Evolutionary conservation across 1,140 invertebrate species (phyloP), one percentile per base, ranked within the genome.

Genomic region (Caenorhabditis latens): DNA sequence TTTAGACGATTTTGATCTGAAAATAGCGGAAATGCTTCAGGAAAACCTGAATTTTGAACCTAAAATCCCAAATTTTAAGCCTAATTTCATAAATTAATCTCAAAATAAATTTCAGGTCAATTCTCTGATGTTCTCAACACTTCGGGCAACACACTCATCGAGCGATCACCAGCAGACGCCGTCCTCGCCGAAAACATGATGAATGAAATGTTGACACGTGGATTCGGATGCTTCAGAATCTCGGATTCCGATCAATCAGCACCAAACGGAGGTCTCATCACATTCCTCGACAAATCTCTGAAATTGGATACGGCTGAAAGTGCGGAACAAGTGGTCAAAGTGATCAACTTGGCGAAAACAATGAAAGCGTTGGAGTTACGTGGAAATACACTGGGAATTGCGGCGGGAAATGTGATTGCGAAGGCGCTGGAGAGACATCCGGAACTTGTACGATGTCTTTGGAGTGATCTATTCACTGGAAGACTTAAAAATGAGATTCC

Each of bases 401-500:
- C 50, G 24, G 88, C 65, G 6, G 88, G 88, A 50, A 32, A 83
- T 2, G 19, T 46, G 6, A 88, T 89, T 53, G 88, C 88, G 2
- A n/a, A 48, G 9, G 88, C 88, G 2, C 79, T 89, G 11, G 67
- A 83, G 19, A 21, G 14, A 11, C 87, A 89, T 75, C 84, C 87
- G 7, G 84, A 89, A 40, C 71, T 89, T 13, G 63, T 85, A 63
- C 24, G 61, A 14, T 79, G 58, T 42, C 55, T 89, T 4, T 89
- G 87, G 87, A 96, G 97, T 91, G 97, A 99, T 92, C 95, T 99
- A 94, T 99, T 99, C 90, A 98, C 96, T 19, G 95, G 97, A 0
- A 94, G 97, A 71, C 94, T 97, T 92, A 99, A 98, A 93, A 95
- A 95, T 24, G 97, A 99, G 94, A 99, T 99, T 91, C 97, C 97